Conservation (phyloP, 2,113 vertebrate genomes). For the Dicerorhinus sumatrensis region DNA sequence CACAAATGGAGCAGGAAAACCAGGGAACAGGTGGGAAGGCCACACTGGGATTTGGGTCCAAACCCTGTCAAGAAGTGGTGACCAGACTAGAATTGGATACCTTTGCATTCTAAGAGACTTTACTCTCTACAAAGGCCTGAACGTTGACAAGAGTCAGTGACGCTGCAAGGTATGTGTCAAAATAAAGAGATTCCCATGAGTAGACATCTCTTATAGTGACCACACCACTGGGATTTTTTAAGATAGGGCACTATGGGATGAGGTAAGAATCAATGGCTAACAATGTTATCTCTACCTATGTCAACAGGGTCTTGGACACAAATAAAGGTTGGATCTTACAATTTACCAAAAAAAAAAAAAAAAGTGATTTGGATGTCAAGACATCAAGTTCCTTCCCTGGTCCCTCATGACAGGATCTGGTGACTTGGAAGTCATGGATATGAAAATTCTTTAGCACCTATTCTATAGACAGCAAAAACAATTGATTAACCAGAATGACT, state of each 20-base stretch:
- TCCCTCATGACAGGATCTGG: neutral
- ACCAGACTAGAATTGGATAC: conserved; percentile 39
- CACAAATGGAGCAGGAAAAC: conserved; percentile 84
- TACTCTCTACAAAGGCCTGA: conserved; percentile 26
- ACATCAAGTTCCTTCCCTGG: neutral
- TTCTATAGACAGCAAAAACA: neutral
- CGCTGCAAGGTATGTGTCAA: neutral
- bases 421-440: neutral
- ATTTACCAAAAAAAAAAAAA: neutral
- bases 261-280: neutral
- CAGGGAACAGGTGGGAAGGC: conserved; percentile 87
- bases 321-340: neutral
- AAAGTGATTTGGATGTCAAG: neutral
- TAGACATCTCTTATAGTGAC: neutral
- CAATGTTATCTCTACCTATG: neutral
- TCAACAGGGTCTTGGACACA: neutral
- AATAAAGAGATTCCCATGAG: conserved; percentile 44
- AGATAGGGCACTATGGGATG: neutral
- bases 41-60: conserved; percentile 75
- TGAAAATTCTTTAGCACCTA: neutral
- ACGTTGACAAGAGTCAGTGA: neutral
- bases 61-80: conserved; percentile 63
- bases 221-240: neutral
- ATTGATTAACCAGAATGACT: neutral
- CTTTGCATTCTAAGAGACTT: conserved; percentile 41